These are phyloP conservation scores for Meriones unguiculatus DNA, from an alignment of 2,113 vertebrate species.

Conservation along the genomic window DNA sequence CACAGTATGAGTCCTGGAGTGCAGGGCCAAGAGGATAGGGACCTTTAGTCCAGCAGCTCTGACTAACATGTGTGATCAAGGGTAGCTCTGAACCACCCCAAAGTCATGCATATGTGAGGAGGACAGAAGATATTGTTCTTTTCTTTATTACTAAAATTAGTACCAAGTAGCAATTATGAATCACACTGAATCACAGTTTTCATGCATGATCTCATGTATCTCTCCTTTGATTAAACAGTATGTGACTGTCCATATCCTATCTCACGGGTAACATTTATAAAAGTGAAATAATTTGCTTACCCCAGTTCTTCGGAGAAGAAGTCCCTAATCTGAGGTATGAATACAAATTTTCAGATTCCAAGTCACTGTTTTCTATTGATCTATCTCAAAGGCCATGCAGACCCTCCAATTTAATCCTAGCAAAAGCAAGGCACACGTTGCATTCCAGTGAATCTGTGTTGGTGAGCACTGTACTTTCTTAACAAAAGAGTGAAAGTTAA, in stretches of 20 bases:
- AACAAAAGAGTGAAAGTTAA: not conserved
- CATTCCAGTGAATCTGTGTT: not conserved
- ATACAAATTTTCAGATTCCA: not conserved
- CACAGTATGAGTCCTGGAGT: not conserved
- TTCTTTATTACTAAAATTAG: not conserved
- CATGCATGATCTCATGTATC: not conserved
- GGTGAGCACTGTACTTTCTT: not conserved
- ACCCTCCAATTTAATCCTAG: not conserved
- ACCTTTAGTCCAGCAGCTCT: not conserved
- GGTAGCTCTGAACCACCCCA: not conserved
- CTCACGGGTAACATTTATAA: not conserved
- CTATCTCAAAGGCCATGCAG: not conserved
- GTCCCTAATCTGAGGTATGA: conserved; percentile 20
- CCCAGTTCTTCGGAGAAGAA: not conserved
- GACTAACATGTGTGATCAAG: not conserved
- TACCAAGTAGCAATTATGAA: not conserved
- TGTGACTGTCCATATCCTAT: not conserved
- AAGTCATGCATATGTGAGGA: not conserved
- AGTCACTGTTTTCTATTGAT: not conserved
- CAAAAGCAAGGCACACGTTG: not conserved
- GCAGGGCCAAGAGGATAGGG: not conserved
- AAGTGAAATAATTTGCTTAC: not conserved
- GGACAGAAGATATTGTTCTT: not conserved
- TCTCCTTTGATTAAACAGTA: not conserved
- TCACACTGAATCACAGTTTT: not conserved